A percentile compares a stretch with the other conserved stretches of the same genome.
phyloP scores from a whole-genome alignment of 2,888 invertebrate genomes.

The Lasioglossum malachurum region DNA sequence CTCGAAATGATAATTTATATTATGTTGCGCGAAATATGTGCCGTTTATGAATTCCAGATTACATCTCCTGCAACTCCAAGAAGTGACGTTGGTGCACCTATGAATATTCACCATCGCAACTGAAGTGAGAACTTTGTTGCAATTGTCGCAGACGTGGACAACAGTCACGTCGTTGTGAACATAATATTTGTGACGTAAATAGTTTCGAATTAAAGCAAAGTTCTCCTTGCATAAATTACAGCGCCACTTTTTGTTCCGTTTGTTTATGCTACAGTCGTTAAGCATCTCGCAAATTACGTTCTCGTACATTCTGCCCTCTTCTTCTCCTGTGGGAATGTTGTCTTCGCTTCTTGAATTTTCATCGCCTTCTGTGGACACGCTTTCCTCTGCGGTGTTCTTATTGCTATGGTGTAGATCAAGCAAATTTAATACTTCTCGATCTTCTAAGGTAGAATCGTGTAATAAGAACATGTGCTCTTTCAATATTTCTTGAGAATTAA shows the following conservation, averaged over 20 bases:
- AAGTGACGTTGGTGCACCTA: conserved; percentile 62
- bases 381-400: not conserved
- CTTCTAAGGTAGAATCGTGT: conserved; percentile 22
- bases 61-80: conserved; percentile 66
- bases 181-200: conserved; percentile 66
- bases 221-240: conserved; percentile 63
- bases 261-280: not conserved
- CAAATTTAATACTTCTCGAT: not conserved
- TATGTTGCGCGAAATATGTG: conserved; percentile 64
- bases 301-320: not conserved
- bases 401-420: not conserved
- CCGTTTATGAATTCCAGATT: conserved; percentile 60
- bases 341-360: not conserved
- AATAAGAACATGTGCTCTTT: conserved; percentile 41
- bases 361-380: not conserved
- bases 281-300: not conserved
- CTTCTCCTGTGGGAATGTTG: not conserved
- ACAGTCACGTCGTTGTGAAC: conserved; percentile 69
- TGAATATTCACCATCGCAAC: conserved; percentile 72
- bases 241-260: conserved; percentile 51
- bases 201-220: conserved; percentile 63
- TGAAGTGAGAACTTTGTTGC: conserved; percentile 68
- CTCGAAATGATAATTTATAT: conserved; percentile 51
- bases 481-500: conserved; percentile 15
- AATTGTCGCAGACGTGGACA: conserved; percentile 73